Conservation (phyloP, 2,888 invertebrate genomes). For the Malthinus seriepunctatus region DNA sequence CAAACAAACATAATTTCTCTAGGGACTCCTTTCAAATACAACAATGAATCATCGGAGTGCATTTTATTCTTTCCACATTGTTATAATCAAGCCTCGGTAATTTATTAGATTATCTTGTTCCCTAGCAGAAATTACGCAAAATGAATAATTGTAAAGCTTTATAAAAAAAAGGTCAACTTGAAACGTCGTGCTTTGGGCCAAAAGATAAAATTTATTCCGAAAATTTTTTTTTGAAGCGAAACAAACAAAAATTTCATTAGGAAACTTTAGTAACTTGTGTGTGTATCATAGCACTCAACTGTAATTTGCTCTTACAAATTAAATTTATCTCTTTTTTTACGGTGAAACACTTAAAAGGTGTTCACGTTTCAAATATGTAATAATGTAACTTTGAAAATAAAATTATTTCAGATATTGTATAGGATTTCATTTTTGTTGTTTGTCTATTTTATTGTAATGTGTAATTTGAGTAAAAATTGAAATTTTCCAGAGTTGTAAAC, state of each 20-base stretch:
- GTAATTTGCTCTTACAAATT: constrained; percentile 10
- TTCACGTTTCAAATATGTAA: background rate
- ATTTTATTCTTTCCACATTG: no score
- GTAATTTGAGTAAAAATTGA: no score
- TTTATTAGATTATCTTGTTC: constrained; percentile 1
- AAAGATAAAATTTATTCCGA: background rate
- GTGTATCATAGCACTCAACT: constrained; percentile 7
- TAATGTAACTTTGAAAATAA: no score
- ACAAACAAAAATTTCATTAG: constrained; percentile 10
- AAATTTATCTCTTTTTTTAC: constrained; percentile 6
- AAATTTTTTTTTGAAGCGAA: background rate
- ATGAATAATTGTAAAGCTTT: background rate
- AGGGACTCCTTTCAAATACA: no score
- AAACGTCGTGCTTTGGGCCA: background rate
- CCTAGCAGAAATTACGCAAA: background rate
- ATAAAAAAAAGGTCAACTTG: background rate
- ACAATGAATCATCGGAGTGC: no score
- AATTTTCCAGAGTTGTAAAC: no score
- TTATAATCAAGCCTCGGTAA: background rate
- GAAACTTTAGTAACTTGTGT: constrained; percentile 10
- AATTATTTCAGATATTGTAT: no score
- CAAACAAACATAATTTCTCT: no score
- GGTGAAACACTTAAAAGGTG: constrained; percentile 1
- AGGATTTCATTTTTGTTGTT: no score
- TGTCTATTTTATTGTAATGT: no score